These are phyloP conservation scores for Pseudois nayaur DNA, from an alignment of 2,113 vertebrate genomes.

Conservation along the genomic window DNA sequence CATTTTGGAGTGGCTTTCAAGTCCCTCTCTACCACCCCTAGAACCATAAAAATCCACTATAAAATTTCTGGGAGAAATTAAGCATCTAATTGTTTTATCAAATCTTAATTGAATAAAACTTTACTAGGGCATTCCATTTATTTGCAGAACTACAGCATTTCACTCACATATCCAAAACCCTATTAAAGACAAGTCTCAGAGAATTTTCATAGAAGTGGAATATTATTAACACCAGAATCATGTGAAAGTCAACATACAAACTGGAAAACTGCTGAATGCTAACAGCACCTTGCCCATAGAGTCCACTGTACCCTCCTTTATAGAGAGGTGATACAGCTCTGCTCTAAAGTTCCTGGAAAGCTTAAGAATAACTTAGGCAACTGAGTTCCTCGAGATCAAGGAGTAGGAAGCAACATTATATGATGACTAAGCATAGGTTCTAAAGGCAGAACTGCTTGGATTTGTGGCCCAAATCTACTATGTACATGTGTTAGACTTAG, in stretches of 20 bases:
- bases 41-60: neutral
- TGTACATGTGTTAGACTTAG: neutral
- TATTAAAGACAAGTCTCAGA: neutral
- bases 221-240: neutral
- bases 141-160: neutral
- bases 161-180: neutral
- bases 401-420: neutral
- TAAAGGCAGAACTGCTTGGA: neutral
- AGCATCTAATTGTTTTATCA: neutral
- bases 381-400: neutral
- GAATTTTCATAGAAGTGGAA: neutral
- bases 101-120: neutral
- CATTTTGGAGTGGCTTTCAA: neutral
- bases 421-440: neutral
- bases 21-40: neutral
- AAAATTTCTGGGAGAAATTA: neutral
- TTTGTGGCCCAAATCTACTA: neutral
- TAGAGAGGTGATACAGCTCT: neutral
- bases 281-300: neutral
- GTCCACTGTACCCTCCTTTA: neutral
- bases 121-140: neutral
- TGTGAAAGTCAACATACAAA: neutral
- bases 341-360: neutral
- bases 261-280: neutral
- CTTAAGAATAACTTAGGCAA: neutral